These are phyloP conservation scores for Agrotis clavis DNA, from an alignment of 2,888 invertebrate genomes.

Conservation along the genomic window DNA sequence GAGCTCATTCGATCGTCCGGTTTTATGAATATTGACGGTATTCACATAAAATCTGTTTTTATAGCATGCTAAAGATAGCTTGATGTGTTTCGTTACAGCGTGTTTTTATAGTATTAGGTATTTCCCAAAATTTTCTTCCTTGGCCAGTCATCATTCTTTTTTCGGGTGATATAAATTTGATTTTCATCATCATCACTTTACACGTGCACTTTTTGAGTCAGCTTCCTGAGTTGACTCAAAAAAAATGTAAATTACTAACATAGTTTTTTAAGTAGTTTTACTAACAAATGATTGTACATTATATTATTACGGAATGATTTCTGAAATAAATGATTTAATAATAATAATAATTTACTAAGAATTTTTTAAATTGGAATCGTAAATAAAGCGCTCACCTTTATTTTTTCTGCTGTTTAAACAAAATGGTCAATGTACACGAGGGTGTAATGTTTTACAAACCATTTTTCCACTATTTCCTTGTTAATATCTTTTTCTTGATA, in stretches of 20 bases:
- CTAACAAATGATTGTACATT: too few species aligned
- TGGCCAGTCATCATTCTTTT: neutral
- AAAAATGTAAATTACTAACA: too few species aligned
- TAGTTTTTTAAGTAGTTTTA: too few species aligned
- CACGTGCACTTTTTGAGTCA: too few species aligned
- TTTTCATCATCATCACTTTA: neutral
- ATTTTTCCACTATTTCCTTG: neutral
- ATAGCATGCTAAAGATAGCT: constrained; percentile 15
- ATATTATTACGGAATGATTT: too few species aligned
- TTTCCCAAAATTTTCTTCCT: constrained; percentile 1
- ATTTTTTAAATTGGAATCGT: neutral
- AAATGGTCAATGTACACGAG: neutral
- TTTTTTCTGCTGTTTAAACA: neutral
- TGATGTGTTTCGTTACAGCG: constrained; percentile 16
- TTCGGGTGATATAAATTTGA: neutral
- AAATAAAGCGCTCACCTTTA: neutral
- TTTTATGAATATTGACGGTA: constrained; percentile 40
- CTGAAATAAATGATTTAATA: too few species aligned
- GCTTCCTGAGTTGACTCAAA: too few species aligned
- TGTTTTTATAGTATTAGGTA: constrained; percentile 7
- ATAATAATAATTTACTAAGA: too few species aligned
- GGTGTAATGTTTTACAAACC: neutral
- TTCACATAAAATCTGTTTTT: constrained; percentile 22
- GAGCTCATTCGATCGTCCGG: constrained; percentile 1
- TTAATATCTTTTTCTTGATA: too few species aligned